Evolutionary conservation across 2,797 vertebrate species (phyloP).

Genomic region (Sternotherus odoratus): DNA sequence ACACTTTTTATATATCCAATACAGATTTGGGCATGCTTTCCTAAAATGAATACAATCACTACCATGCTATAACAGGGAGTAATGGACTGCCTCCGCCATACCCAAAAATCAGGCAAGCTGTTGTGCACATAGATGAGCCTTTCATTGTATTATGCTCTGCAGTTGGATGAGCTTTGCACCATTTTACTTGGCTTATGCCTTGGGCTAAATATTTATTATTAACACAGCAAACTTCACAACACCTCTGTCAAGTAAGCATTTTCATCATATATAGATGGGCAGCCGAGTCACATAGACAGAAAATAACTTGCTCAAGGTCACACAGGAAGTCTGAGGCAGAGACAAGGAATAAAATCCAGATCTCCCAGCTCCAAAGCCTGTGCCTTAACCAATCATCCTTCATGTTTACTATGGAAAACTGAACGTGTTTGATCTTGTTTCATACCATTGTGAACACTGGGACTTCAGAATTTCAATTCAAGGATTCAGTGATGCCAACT

Average conservation of each 20-base stretch:
- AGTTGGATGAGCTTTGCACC: neutral
- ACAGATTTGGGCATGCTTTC: neutral
- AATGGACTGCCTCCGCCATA: too few relatives aligned
- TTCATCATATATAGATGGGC: neutral
- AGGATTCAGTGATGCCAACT: neutral
- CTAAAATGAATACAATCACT: neutral
- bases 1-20: neutral
- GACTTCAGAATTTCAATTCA: neutral
- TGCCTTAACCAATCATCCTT: neutral
- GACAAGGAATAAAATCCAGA: neutral
- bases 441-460: neutral
- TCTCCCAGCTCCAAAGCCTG: neutral
- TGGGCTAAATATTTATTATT: neutral
- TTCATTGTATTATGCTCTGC: neutral
- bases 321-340: neutral
- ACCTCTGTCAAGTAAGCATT: neutral
- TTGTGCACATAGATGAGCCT: neutral
- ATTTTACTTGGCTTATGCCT: neutral
- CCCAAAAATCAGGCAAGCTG: too few relatives aligned
- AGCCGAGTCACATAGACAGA: constrained; percentile 2
- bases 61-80: too few relatives aligned
- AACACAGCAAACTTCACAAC: neutral
- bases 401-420: neutral
- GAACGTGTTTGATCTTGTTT: neutral
- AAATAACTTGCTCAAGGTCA: neutral